Conservation (phyloP, 2,888 invertebrate species). For the Allygus modestus region DNA sequence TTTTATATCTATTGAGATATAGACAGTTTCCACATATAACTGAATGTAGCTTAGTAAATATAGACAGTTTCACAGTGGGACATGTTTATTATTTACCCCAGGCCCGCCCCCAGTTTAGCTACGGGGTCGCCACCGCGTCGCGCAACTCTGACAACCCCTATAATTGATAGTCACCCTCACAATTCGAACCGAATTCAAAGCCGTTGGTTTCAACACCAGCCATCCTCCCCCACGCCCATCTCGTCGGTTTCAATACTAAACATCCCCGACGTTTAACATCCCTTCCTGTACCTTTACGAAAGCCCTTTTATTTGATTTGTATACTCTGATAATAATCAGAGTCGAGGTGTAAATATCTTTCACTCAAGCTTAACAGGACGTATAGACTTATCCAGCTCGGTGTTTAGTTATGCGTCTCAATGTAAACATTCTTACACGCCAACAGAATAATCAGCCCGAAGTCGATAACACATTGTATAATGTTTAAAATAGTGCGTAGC, state of each 20-base stretch:
- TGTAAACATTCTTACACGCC: too few species aligned
- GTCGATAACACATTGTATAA: too few species aligned
- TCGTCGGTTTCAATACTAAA: background rate
- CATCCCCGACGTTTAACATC: background rate
- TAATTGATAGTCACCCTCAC: constrained; percentile 34
- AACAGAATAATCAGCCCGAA: too few species aligned
- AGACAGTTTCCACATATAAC: too few species aligned
- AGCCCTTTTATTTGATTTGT: background rate
- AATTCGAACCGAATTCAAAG: constrained; percentile 19
- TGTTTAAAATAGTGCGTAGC: too few species aligned
- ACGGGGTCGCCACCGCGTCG: background rate
- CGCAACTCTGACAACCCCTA: background rate
- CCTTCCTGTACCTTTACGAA: background rate
- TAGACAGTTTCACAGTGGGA: background rate
- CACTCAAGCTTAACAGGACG: too few species aligned
- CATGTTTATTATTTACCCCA: constrained; percentile 13
- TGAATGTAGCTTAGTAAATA: too few species aligned
- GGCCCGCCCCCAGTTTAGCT: constrained; percentile 14
- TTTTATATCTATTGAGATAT: too few species aligned
- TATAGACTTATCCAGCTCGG: too few species aligned
- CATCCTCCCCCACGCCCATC: constrained; percentile 2
- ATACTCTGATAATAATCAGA: too few species aligned
- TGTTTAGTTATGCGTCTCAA: too few species aligned
- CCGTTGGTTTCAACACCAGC: constrained; percentile 18
- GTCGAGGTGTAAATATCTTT: too few species aligned